Conservation (phyloP, 2,113 vertebrate species). For the Aspiorhynchus laticeps region DNA sequence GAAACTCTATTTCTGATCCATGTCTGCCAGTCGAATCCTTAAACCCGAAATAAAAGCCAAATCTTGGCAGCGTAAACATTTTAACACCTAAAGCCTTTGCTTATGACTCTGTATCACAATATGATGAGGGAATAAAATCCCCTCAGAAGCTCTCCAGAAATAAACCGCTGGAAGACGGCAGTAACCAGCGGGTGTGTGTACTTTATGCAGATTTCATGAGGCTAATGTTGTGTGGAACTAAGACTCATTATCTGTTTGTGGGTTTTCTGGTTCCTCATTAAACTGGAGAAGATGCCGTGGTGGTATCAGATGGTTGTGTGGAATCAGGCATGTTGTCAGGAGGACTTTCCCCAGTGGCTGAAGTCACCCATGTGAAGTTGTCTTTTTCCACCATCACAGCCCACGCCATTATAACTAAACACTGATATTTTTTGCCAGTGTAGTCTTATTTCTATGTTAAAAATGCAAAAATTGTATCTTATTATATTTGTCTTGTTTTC, state of each 20-base stretch:
- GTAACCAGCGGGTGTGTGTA: constrained; percentile 36
- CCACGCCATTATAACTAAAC: constrained; percentile 45
- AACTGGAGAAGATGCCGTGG: constrained; percentile 14
- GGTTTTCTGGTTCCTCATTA: constrained; percentile 39
- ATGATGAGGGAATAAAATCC: constrained; percentile 30
- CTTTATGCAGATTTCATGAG: constrained; percentile 42
- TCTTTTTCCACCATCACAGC: constrained; percentile 29
- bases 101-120: constrained; percentile 14
- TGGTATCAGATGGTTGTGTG: constrained; percentile 17
- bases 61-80: constrained; percentile 33
- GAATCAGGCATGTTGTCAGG: constrained; percentile 28
- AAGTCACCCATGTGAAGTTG: constrained; percentile 31
- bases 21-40: constrained; percentile 9
- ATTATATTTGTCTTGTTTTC: not conserved
- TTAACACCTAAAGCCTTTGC: constrained; percentile 32
- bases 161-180: constrained; percentile 21
- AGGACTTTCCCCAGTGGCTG: constrained; percentile 26
- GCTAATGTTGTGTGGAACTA: constrained; percentile 39
- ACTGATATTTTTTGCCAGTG: not conserved
- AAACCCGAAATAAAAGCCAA: constrained; percentile 32
- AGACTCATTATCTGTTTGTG: constrained; percentile 43
- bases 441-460: not conserved
- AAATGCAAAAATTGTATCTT: not conserved
- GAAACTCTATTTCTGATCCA: constrained; percentile 19
- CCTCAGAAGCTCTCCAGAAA: constrained; percentile 17